These are phyloP conservation scores for Vesta saturnalis DNA, from an alignment of 2,888 invertebrate genomes.

Conservation along the genomic window DNA sequence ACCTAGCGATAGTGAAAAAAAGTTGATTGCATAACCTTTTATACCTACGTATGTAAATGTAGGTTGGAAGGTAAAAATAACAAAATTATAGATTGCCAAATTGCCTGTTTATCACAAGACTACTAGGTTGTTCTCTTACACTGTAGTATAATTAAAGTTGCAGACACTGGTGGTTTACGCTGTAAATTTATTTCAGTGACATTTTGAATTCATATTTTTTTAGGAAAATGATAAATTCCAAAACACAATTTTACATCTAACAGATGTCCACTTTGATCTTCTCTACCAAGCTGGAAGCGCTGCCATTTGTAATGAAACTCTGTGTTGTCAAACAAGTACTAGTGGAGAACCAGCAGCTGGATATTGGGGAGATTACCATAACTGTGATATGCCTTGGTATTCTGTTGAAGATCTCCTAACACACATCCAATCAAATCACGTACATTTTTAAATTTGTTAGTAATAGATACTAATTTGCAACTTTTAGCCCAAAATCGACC, in stretches of 20 bases:
- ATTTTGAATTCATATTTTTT: neutral
- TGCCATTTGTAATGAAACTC: constrained; percentile 77
- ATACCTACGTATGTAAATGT: too few relatives aligned
- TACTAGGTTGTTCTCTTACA: too few relatives aligned
- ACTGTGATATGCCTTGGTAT: constrained; percentile 80
- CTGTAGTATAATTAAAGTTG: too few relatives aligned
- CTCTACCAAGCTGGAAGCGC: constrained; percentile 74
- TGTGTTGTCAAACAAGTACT: constrained; percentile 78
- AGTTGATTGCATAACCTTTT: too few relatives aligned
- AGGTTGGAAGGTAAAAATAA: too few relatives aligned
- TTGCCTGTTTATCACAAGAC: too few relatives aligned
- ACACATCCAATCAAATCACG: constrained; percentile 56
- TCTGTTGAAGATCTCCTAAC: constrained; percentile 73
- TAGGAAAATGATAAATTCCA: neutral
- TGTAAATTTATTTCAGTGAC: neutral
- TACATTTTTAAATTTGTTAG: constrained; percentile 22
- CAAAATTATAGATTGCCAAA: too few relatives aligned
- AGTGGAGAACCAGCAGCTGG: constrained; percentile 72
- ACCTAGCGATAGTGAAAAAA: too few relatives aligned
- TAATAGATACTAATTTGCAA: neutral
- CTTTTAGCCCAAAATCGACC: constrained; percentile 64
- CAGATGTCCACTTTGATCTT: constrained; percentile 84
- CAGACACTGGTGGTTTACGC: too few relatives aligned
- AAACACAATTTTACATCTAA: constrained; percentile 70
- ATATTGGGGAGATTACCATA: constrained; percentile 82